These are phyloP conservation scores for Thaumetopoea pityocampa DNA, from an alignment of 1,140 invertebrate genomes.

Conservation along the genomic window DNA sequence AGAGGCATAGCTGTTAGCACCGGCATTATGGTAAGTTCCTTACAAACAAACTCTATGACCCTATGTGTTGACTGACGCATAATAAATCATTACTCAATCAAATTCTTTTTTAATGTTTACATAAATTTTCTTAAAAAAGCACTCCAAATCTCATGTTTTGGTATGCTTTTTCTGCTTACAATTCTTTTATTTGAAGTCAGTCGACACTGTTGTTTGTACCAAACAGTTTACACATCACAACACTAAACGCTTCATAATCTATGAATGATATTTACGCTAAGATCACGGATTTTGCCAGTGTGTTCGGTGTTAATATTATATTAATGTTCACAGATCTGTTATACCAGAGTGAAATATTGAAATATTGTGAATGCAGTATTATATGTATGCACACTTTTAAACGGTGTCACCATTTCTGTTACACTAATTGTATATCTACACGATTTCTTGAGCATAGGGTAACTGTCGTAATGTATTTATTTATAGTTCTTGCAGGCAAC, in stretches of 20 bases:
- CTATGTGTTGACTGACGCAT: conserved; percentile 66
- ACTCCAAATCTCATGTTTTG: conserved; percentile 18
- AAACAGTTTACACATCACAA: conserved; percentile 51
- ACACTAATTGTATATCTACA: conserved; percentile 42
- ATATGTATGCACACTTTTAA: conserved; percentile 25
- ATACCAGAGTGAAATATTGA: conserved; percentile 20
- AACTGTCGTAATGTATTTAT: conserved; percentile 19
- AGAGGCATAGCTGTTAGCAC: conserved; percentile 98
- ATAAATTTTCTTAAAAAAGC: conserved; percentile 10
- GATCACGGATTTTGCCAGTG: conserved; percentile 36
- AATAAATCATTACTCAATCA: too few relatives aligned
- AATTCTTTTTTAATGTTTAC: too few relatives aligned
- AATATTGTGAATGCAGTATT: conserved; percentile 32
- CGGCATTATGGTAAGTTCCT: conserved; percentile 96
- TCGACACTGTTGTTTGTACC: conserved; percentile 56
- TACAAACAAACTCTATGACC: conserved; percentile 42
- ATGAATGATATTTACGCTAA: conserved; percentile 21
- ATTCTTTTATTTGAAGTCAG: conserved; percentile 42
- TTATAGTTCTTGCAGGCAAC: conserved; percentile 29
- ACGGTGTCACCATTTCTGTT: conserved; percentile 35
- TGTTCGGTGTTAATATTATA: conserved; percentile 42
- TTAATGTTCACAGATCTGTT: conserved; percentile 30
- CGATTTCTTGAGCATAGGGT: conserved; percentile 25
- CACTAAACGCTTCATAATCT: conserved; percentile 44
- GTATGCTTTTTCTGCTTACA: conserved; percentile 23